These are phyloP conservation scores for Candidula unifasciata DNA, from an alignment of 2,888 invertebrate genomes.

Conservation along the genomic window DNA sequence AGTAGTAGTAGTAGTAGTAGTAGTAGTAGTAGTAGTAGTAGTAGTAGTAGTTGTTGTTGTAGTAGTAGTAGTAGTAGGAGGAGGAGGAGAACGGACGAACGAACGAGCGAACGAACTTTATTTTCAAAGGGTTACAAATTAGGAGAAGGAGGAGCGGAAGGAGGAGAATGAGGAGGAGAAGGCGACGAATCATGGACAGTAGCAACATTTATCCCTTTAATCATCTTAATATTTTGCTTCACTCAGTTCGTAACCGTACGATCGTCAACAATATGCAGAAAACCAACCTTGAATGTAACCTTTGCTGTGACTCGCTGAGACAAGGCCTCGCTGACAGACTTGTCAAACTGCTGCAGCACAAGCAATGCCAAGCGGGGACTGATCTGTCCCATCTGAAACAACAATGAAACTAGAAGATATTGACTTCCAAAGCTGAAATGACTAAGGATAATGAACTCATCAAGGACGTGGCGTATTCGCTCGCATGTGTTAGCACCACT, in stretches of 20 bases:
- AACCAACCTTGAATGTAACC: constrained; percentile 89
- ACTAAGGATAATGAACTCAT: no score
- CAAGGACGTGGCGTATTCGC: no score
- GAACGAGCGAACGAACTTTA: no score
- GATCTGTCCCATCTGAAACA: constrained; percentile 92
- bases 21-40: constrained; percentile 30
- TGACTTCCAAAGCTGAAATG: no score
- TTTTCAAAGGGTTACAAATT: no score
- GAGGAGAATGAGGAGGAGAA: not conserved
- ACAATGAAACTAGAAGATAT: no score
- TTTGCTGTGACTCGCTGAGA: constrained; percentile 92
- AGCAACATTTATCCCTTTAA: not conserved
- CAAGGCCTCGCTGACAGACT: constrained; percentile 95
- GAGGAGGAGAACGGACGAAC: no score
- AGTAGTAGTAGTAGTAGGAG: constrained; percentile 5
- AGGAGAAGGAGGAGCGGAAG: no score
- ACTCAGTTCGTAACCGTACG: no score
- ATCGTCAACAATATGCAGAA: no score
- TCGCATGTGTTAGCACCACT: no score
- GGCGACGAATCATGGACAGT: not conserved
- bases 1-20: constrained; percentile 28
- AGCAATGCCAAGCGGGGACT: constrained; percentile 94
- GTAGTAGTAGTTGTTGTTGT: constrained; percentile 6
- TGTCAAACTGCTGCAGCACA: constrained; percentile 96
- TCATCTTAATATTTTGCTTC: no score